phyloP scores from a whole-genome alignment of 2,888 invertebrate species.

The Drosophila neutralis region DNA sequence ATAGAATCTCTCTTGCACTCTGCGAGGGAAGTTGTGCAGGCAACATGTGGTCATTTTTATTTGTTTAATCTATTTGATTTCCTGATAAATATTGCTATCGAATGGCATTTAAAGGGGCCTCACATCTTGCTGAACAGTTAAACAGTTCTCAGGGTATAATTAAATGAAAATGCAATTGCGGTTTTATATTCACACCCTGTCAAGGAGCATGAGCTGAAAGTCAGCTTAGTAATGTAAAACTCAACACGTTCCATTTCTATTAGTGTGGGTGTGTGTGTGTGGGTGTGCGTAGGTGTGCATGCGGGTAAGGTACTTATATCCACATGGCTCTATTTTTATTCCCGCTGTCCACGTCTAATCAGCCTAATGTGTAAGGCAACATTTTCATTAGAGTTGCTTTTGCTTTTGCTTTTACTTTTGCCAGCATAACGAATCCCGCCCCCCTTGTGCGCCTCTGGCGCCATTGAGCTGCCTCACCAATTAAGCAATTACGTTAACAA shows the following conservation, averaged over 20 bases:
- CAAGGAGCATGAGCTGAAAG: constrained; percentile 42
- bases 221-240: constrained; percentile 54
- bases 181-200: constrained; percentile 53
- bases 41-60: background rate
- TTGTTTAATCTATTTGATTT: background rate
- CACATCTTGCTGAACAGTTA: background rate
- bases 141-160: constrained; percentile 32
- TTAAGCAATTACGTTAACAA: constrained; percentile 80
- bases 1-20: background rate
- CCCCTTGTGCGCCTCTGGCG: background rate
- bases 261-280: background rate
- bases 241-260: constrained; percentile 34
- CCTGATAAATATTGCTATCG: background rate
- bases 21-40: background rate
- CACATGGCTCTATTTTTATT: constrained; percentile 59
- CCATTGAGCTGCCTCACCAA: constrained; percentile 51
- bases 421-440: constrained; percentile 9
- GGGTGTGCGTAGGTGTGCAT: constrained; percentile 10
- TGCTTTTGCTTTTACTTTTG: constrained; percentile 23
- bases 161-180: constrained; percentile 62
- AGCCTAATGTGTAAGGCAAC: constrained; percentile 65
- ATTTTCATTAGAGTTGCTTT: constrained; percentile 62
- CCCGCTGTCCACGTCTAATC: constrained; percentile 58
- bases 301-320: constrained; percentile 42
- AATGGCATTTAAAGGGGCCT: background rate